These are phyloP conservation scores for Hyperopisus bebe DNA, from an alignment of 2,113 vertebrate species.

Conservation along the genomic window DNA sequence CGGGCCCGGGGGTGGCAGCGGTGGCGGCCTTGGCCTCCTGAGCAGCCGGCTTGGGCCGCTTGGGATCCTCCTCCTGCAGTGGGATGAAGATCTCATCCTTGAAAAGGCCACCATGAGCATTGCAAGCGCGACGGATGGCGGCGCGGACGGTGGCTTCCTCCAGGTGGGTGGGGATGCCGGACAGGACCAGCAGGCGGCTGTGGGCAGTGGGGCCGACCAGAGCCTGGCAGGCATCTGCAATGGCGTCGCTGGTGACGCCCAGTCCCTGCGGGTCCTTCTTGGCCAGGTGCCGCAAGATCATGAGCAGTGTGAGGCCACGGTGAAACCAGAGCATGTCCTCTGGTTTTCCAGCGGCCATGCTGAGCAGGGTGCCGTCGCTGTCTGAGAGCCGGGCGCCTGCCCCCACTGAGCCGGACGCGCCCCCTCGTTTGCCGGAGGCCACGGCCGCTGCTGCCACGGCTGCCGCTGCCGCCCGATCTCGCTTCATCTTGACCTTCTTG, in stretches of 20 bases:
- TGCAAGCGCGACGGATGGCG: constrained; percentile 89
- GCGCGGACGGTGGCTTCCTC: constrained; percentile 80
- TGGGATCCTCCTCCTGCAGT: constrained; percentile 80
- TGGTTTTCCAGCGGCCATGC: constrained; percentile 85
- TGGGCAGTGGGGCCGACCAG: constrained; percentile 86
- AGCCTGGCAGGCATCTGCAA: constrained; percentile 87
- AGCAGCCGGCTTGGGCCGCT: constrained; percentile 66
- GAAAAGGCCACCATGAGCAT: constrained; percentile 88
- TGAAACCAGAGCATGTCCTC: constrained; percentile 99
- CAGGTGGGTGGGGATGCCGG: constrained; percentile 88
- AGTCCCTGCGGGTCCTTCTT: constrained; percentile 88
- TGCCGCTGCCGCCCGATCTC: constrained; percentile 75
- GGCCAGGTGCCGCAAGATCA: constrained; percentile 86
- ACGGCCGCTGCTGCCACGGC: constrained; percentile 44
- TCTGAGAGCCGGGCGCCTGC: constrained; percentile 58
- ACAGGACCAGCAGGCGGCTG: constrained; percentile 88
- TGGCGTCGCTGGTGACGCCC: constrained; percentile 85
- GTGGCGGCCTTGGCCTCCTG: constrained; percentile 57
- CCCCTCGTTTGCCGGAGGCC: constrained; percentile 66
- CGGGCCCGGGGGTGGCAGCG: constrained; percentile 59
- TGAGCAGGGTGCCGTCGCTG: constrained; percentile 70
- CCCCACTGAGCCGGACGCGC: constrained; percentile 47
- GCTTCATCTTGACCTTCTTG: constrained; percentile 97
- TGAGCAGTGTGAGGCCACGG: constrained; percentile 87
- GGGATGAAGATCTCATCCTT: constrained; percentile 95